Evolutionary conservation across 2,888 invertebrate genomes (phyloP), one percentile per base, ranked within the genome.

Genomic region (Smittia sp.): DNA sequence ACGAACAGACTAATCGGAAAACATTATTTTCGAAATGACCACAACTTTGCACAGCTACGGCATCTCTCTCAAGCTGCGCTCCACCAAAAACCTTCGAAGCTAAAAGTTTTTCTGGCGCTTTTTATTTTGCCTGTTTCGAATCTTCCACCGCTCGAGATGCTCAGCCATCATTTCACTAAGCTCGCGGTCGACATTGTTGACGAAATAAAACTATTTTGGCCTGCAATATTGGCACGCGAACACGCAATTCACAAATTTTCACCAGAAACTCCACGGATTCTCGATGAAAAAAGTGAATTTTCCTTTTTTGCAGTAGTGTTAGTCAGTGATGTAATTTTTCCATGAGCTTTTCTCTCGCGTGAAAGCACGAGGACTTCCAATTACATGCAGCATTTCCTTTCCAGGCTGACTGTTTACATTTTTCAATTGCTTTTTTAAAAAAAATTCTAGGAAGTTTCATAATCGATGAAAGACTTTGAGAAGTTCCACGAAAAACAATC

Each of bases 311-410:
- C 20, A 22, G 38, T 1, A 39, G 72, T 72, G 62, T 72, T 58
- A 38, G 72, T 72, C 6, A 62, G 15, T 72, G 72, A 72, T 72
- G 72, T 72, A 72, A 72, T 72, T 72, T 72, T 72, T 13, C 54
- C 58, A 52, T 54, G 39, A 41, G 11, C n/a, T 52, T 52, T 66
- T 24, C 63, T 63, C 63, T n/a, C 63, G 7, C 15, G 2, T 24
- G 27, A 22, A 62, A 25, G 54, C 72, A 72, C 72, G 72, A 72
- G 72, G 72, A 39, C 32, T 72, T 72, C 72, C 72, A 72, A 62
- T 62, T 72, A 58, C 72, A 62, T 62, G 22, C 25, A 24, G 27
- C n/a, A 54, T 18, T 22, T 54, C 32, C 62, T 72, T 65, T 72
- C 72, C 72, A 72, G 62, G 22, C 1, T 7, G 7, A 27, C 4